Evolutionary conservation across 2,888 invertebrate species (phyloP), one percentile per base, ranked within the genome.

Genomic region (Andrena bucephala): DNA sequence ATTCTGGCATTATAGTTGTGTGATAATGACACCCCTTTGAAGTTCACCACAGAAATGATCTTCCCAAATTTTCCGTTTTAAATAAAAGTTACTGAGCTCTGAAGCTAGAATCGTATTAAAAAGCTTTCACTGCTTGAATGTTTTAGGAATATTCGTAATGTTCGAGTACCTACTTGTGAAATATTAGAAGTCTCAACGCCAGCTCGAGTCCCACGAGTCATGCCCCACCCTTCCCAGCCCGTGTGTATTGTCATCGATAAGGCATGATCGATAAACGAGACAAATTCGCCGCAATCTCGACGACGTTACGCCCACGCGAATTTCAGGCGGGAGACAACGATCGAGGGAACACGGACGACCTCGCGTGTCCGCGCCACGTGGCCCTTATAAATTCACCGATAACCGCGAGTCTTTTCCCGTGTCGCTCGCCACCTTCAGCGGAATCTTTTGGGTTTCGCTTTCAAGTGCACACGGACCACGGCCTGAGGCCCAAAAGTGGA

Each of bases 171-270:
- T 33, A 33, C 13, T 42, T 42, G 42, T 42, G 42, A 42, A 42
- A 42, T 42, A 16, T 42, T 42, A 42, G 42, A 42, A 42, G 16
- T 5, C 16, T 42, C 42, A 42, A 16, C 42, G 42, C 36, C 67
- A 31, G 24, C 42, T 50, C 63, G 77, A 73, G 77, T 76, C 69
- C 73, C 73, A 52, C 79, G 81, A 76, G 75, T 71, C 84, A 59
- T 80, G 87, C 87, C 71, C 68, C 42, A 42, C 42, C 42, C 16
- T 42, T 42, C 42, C 16, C 13, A 42, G 16, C 59, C 66, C 60
- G n/a, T 73, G 69, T 68, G 66, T 31, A 83, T 83, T 87, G 74
- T 81, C 83, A 80, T 85, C 75, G 83, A 79, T 79, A 81, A 85
- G 77, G 63, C 69, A 66, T 67, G 63, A 83, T 85, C 76, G 86